Base-by-base conservation (phyloP, 2,888 invertebrate species). In the Ashinkailepas kermadecensis region DNA sequence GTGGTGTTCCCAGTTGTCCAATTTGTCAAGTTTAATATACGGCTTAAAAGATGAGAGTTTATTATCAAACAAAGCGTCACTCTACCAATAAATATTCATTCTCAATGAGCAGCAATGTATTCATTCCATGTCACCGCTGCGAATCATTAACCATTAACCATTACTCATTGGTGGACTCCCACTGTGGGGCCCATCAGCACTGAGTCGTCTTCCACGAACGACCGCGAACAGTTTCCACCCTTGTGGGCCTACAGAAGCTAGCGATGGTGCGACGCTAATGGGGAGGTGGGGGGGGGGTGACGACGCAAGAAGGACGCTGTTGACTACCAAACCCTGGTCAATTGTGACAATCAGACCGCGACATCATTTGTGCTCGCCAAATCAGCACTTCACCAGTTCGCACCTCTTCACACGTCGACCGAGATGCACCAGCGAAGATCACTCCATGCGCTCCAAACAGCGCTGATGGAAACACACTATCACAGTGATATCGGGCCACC, bases 81-180 rank as follows among this genome's bases (percentile, higher is more conserved):
- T 21, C 74, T 56, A 56, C 74, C 74, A 74, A 74, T 74, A 74
- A 74, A 74, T 74, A 65, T 65, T 65, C 39, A 74, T 74, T 54
- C 11, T 74, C 74, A 21, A 74, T 74, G 56, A 74, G 21, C 74
- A 7, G 59, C 59, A 21, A 21, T 74, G 56, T 10, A 74, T n/a
- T 21, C 54, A 13, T 56, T 11, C 74, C 12, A 74, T 54, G 10
- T 21, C 18, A 70, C 74, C 74, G 74, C 74, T 74, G 56, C 74
- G 12, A 74, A 56, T 23, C 23, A 54, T 54, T 15, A 70, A 54
- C 74, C 6, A 56, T 21, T 21, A 21, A n/a, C 74, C 10, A 6
- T 21, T 2, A 54, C 18, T 70, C 7, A 13, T 4, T 0, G 21
- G 0, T 1, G 56, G 18, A 6, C 9, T 23, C 21, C 74, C 21